These are phyloP conservation scores for Apeltes quadracus DNA, from an alignment of 2,113 vertebrate species.

Conservation along the genomic window DNA sequence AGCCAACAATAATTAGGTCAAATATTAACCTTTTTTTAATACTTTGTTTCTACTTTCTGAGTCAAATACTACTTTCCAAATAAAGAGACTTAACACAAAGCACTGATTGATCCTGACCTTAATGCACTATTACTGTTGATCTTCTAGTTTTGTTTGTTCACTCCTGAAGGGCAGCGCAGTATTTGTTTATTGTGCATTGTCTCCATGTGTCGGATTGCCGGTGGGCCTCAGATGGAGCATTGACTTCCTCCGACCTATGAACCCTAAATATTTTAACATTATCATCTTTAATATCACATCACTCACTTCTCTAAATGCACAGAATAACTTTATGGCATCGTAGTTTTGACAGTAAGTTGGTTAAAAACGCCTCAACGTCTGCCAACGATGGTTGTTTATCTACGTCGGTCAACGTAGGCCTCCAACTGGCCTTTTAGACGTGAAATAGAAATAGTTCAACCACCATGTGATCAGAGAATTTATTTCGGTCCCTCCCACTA, in stretches of 20 bases:
- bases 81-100: neutral
- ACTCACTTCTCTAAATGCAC: neutral
- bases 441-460: neutral
- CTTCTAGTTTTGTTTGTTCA: too few species aligned
- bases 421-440: neutral
- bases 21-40: neutral
- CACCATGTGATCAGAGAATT: neutral
- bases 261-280: neutral
- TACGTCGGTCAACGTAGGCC: neutral
- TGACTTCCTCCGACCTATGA: neutral
- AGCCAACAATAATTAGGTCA: neutral
- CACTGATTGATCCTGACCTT: neutral
- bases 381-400: neutral
- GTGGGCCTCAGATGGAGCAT: too few species aligned
- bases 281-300: neutral
- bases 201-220: too few species aligned
- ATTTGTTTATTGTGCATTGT: neutral
- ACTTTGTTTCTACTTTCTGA: slow-evolving; percentile 20
- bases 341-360: neutral
- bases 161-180: neutral
- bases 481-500: slow-evolving; percentile 41
- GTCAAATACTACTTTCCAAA: neutral
- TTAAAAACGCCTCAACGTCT: neutral
- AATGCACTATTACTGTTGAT: neutral
- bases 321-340: neutral